phyloP scores from a whole-genome alignment of 2,888 invertebrate species.

The Macrophya annulata region DNA sequence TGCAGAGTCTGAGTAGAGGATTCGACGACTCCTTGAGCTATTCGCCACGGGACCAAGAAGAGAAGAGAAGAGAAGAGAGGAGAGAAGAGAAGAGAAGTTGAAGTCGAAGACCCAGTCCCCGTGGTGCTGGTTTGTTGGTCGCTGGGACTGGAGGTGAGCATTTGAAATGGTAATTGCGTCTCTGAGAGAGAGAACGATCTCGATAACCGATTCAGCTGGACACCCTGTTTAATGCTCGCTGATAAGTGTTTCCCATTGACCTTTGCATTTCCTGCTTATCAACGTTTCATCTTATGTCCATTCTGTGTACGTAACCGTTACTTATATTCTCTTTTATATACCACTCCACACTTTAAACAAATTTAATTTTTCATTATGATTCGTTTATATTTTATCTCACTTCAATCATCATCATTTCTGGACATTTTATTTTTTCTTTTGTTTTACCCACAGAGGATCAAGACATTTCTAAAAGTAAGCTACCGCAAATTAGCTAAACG shows the following conservation, averaged over 20 bases:
- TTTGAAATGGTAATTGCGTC: slow-evolving; percentile 77
- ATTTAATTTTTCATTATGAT: too few relatives aligned
- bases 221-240: slow-evolving; percentile 57
- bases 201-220: slow-evolving; percentile 73
- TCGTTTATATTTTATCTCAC: background rate
- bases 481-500: too few relatives aligned
- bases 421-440: too few relatives aligned
- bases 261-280: slow-evolving; percentile 54
- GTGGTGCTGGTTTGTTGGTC: background rate
- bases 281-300: slow-evolving; percentile 34
- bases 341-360: background rate
- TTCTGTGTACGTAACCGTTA: background rate
- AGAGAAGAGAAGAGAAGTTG: background rate
- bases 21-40: slow-evolving; percentile 32
- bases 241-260: slow-evolving; percentile 56
- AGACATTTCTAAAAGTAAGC: too few relatives aligned
- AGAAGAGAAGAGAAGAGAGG: slow-evolving; percentile 55
- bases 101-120: slow-evolving; percentile 59
- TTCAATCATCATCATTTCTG: too few relatives aligned
- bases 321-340: background rate
- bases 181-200: slow-evolving; percentile 67
- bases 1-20: slow-evolving; percentile 65
- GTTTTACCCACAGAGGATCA: too few relatives aligned
- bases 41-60: slow-evolving; percentile 59
- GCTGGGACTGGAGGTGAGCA: slow-evolving; percentile 73